phyloP scores from a whole-genome alignment of 2,113 vertebrate genomes.

The Spheniscus mendiculus region DNA sequence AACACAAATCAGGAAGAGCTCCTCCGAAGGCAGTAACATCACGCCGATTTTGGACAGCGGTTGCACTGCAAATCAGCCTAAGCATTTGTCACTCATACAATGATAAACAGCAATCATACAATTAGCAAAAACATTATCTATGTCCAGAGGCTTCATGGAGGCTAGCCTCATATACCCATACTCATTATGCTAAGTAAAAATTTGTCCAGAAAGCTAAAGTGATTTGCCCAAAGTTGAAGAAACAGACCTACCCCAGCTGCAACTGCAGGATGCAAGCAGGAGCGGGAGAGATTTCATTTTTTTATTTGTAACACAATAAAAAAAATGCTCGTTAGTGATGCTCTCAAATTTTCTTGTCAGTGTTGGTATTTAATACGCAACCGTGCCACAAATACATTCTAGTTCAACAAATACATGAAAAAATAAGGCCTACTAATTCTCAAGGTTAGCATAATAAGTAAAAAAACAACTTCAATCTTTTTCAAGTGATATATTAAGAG shows the following conservation, averaged over 20 bases:
- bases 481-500: neutral
- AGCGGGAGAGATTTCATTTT: neutral
- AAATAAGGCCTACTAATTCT: neutral
- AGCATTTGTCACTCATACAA: neutral
- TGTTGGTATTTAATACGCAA: neutral
- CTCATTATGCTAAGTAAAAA: accelerated
- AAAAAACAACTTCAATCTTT: accelerated
- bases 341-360: neutral
- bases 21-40: neutral
- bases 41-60: neutral
- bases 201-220: neutral
- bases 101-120: neutral
- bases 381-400: neutral
- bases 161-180: neutral
- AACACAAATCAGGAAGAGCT: neutral
- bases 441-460: neutral
- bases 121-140: neutral
- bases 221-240: neutral
- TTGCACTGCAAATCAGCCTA: neutral
- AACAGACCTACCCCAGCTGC: neutral
- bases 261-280: neutral
- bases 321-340: neutral
- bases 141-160: neutral
- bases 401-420: neutral
- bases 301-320: neutral